Percentiles rank a stretch among this genome's conserved stretches.
phyloP scores from a whole-genome alignment of 2,888 invertebrate genomes.

The Callinectes sapidus region DNA sequence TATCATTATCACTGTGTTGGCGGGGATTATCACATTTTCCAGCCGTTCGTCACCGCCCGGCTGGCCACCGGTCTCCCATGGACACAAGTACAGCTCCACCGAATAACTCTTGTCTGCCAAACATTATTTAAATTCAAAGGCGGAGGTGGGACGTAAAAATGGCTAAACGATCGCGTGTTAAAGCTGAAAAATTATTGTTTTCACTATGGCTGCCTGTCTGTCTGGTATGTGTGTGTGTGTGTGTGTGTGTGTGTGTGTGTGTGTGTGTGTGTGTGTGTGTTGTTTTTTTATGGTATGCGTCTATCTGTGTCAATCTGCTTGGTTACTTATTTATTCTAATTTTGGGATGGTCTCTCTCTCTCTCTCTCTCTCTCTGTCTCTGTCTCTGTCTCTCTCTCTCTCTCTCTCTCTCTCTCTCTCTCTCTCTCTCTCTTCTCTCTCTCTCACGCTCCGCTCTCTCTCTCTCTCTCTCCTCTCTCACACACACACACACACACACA shows the following conservation, averaged over 20 bases:
- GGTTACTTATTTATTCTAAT: background rate
- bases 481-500: slow-evolving; percentile 1
- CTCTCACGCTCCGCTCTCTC: background rate
- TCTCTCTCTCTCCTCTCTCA: background rate
- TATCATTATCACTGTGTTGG: background rate
- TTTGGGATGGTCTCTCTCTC: background rate
- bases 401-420: slow-evolving; percentile 25
- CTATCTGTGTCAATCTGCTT: background rate
- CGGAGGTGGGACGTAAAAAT: slow-evolving; percentile 19
- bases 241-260: background rate
- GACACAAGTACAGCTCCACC: background rate
- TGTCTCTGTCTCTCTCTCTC: slow-evolving; percentile 17
- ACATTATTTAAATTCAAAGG: slow-evolving; percentile 26
- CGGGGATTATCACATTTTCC: background rate
- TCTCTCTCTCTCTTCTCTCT: background rate
- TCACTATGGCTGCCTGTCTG: background rate
- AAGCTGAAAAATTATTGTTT: slow-evolving; percentile 20
- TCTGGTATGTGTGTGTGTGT: background rate
- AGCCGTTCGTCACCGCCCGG: background rate
- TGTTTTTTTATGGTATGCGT: background rate
- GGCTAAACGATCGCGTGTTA: background rate
- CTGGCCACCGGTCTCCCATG: background rate
- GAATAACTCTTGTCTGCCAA: background rate
- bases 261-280: background rate
- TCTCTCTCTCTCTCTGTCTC: background rate